Base-by-base conservation (phyloP, 2,888 invertebrate genomes). In the Ennomos quercinarius region DNA sequence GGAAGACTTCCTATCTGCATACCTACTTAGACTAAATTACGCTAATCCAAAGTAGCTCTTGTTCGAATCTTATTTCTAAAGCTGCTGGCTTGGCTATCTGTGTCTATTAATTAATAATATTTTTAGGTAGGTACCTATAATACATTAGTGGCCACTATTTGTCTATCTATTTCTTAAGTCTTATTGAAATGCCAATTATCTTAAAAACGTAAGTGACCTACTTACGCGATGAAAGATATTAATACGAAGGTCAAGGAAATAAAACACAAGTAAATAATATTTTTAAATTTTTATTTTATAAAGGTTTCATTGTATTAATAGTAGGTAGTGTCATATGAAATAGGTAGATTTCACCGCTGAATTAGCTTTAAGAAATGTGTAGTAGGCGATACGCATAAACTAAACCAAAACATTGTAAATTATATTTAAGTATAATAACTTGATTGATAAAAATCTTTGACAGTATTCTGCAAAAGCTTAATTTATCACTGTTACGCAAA, bases 311-410 rank as follows among this genome's bases (percentile, higher is more conserved):
- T 86, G 87, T 89, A 86, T 89, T 86, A 85, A 87, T 85, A 80
- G 83, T 89, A 91, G 86, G 87, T 89, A 88, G 88, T 91, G 89
- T 90, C 86, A 87, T 87, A 89, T 88, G 80, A 84, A 87, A 83
- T 83, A 87, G 40, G 4, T 17, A n/a, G 17, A 50, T 87, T 85
- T 55, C 80, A 86, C 84, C 78, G 85, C 84, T 84, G 82, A 78
- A 84, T 79, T 82, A 87, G 85, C 84, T 85, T 85, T 85, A 74
- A 77, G 79, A 79, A 85, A 91, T 91, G 92, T 92, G 92, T 91
- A 91, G 91, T 85, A 90, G 91, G 91, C 86, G 80, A 86, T 87
- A 88, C 83, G 80, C 85, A 80, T 78, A 81, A 84, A 84, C 84
- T 51, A 46, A 67, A 67, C 11, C 27, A 27, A 27, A 79, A 83